These are phyloP conservation scores for Pseudococcus jackbeardsleyi DNA, from an alignment of 2,888 invertebrate species.

Conservation along the genomic window DNA sequence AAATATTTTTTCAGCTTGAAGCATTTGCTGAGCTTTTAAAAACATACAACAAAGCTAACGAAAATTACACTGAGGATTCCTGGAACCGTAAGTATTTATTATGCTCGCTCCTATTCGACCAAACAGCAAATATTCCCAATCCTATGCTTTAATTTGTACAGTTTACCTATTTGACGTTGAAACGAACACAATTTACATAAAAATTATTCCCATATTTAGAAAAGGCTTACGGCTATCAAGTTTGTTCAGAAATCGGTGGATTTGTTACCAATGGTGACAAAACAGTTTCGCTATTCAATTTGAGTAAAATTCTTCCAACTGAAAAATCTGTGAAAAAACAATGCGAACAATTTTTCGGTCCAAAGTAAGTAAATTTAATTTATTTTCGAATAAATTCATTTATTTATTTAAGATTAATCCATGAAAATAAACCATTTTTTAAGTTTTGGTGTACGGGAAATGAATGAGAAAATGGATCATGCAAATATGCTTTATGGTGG, in stretches of 20 bases:
- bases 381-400: too few relatives aligned
- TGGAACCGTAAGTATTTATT: not conserved
- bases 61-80: not conserved
- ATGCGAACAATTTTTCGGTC: conserved; percentile 86
- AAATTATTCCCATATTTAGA: not conserved
- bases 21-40: not conserved
- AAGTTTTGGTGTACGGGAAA: not conserved
- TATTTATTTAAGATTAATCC: not conserved
- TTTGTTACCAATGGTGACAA: conserved; percentile 89
- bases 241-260: conserved; percentile 91
- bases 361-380: conserved; percentile 72
- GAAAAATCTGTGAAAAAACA: conserved; percentile 82
- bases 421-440: not conserved
- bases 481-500: not conserved
- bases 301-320: conserved; percentile 78
- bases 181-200: not conserved
- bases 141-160: too few relatives aligned
- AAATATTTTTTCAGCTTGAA: not conserved
- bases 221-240: conserved; percentile 86
- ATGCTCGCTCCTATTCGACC: not conserved
- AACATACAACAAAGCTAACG: not conserved
- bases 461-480: not conserved
- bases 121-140: not conserved
- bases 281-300: conserved; percentile 75
- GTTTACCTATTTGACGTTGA: too few relatives aligned